Conservation (phyloP, 2,113 vertebrate genomes). For the Agelaius phoeniceus region DNA sequence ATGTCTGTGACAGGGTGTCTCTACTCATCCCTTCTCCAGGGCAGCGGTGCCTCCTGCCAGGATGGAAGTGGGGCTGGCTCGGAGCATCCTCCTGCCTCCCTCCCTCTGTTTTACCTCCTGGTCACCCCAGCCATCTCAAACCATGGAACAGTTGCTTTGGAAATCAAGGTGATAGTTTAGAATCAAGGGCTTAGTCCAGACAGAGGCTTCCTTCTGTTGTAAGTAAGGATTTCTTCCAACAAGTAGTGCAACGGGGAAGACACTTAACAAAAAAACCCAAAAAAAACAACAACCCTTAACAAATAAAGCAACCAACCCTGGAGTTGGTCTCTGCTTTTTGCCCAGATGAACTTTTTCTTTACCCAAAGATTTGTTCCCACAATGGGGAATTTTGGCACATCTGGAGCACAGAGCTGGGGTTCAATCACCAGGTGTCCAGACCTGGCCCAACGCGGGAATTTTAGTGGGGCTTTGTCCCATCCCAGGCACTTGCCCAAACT, state of each 20-base stretch:
- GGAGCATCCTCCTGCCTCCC: background rate
- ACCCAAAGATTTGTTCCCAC: background rate
- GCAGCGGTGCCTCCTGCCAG: rapidly evolving
- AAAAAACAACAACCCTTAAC: background rate
- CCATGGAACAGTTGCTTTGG: background rate
- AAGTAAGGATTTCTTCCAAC: background rate
- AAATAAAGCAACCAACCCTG: background rate
- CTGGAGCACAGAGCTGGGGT: background rate
- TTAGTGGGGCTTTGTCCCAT: background rate
- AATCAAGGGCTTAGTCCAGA: background rate
- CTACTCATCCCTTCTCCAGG: background rate
- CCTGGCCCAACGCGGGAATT: background rate
- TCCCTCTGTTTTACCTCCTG: background rate
- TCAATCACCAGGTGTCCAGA: background rate
- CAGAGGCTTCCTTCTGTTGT: background rate
- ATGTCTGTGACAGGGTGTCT: background rate
- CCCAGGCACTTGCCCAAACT: background rate
- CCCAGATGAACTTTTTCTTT: background rate
- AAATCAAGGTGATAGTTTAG: background rate
- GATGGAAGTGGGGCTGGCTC: background rate
- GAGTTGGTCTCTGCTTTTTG: background rate
- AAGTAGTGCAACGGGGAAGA: rapidly evolving
- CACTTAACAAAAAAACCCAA: rapidly evolving
- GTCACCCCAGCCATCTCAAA: background rate
- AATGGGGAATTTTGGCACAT: background rate